Percentiles rank a stretch among this genome's conserved stretches.
These are phyloP conservation scores for Ashinkailepas kermadecensis DNA, from an alignment of 2,888 invertebrate species.

Conservation along the genomic window DNA sequence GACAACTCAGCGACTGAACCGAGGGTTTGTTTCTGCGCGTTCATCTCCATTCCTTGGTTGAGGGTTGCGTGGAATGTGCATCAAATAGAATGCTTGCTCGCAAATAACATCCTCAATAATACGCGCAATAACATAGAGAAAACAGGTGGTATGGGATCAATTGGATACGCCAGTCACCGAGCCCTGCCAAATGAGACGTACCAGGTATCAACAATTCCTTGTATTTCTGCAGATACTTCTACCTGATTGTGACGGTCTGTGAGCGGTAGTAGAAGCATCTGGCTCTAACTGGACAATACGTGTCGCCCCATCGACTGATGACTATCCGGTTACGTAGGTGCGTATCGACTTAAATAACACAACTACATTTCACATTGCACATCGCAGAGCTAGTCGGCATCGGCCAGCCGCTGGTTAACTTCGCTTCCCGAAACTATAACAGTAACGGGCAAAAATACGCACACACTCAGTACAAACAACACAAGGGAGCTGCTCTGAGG, in stretches of 20 bases:
- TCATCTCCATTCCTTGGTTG: too few species aligned
- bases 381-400: background rate
- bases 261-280: background rate
- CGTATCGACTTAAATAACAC: background rate
- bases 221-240: slow-evolving; percentile 24
- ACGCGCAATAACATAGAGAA: too few species aligned
- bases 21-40: too few species aligned
- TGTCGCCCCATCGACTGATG: background rate
- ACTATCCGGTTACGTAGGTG: background rate
- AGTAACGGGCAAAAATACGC: background rate
- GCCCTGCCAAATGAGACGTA: too few species aligned
- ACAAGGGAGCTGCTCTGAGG: background rate
- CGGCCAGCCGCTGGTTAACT: background rate
- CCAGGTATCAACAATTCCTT: slow-evolving; percentile 9
- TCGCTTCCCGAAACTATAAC: background rate
- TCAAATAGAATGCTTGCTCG: too few species aligned
- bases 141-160: too few species aligned
- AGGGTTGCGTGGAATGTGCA: too few species aligned
- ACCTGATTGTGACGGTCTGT: background rate
- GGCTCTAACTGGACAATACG: background rate
- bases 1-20: too few species aligned
- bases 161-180: too few species aligned
- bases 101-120: too few species aligned
- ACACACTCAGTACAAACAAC: background rate
- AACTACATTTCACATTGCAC: background rate